A percentile compares a stretch with the other conserved stretches of the same genome.
These are phyloP conservation scores for Odontocolon sp. DNA, from an alignment of 2,888 invertebrate species.

Conservation along the genomic window DNA sequence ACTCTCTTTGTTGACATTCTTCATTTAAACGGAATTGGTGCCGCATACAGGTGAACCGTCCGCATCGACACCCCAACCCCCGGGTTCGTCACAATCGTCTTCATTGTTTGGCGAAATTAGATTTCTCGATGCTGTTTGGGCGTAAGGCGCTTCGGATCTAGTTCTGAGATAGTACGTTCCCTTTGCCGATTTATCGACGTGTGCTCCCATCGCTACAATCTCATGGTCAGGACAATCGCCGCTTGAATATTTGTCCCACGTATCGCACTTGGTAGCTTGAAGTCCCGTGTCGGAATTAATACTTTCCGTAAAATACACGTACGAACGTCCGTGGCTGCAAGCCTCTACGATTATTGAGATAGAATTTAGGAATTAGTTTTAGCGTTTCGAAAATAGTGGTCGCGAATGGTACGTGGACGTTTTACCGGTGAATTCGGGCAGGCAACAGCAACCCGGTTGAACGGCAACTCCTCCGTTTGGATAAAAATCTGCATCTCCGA, in stretches of 20 bases:
- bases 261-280: slow-evolving; percentile 77
- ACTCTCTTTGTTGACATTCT: not conserved
- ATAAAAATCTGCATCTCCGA: slow-evolving; percentile 79
- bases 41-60: slow-evolving; percentile 51
- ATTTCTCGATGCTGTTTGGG: slow-evolving; percentile 58
- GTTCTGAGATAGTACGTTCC: slow-evolving; percentile 77
- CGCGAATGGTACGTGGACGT: not conserved
- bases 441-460: slow-evolving; percentile 80
- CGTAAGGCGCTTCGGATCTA: slow-evolving; percentile 74
- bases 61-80: slow-evolving; percentile 45
- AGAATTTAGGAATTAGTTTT: not conserved
- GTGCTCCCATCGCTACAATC: slow-evolving; percentile 74
- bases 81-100: slow-evolving; percentile 53
- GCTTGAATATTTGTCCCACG: slow-evolving; percentile 74
- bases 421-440: slow-evolving; percentile 76
- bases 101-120: not conserved
- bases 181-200: slow-evolving; percentile 70
- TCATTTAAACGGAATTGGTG: slow-evolving; percentile 51
- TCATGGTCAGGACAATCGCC: slow-evolving; percentile 70
- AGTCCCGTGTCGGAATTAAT: slow-evolving; percentile 76
- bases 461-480: slow-evolving; percentile 79
- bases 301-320: slow-evolving; percentile 81
- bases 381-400: not conserved
- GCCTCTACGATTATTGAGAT: slow-evolving; percentile 77
- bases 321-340: slow-evolving; percentile 81